Percentiles rank a stretch among this genome's conserved stretches.
Conservation (phyloP, 1,140 invertebrate genomes). For the Drosophila sp. region DNA sequence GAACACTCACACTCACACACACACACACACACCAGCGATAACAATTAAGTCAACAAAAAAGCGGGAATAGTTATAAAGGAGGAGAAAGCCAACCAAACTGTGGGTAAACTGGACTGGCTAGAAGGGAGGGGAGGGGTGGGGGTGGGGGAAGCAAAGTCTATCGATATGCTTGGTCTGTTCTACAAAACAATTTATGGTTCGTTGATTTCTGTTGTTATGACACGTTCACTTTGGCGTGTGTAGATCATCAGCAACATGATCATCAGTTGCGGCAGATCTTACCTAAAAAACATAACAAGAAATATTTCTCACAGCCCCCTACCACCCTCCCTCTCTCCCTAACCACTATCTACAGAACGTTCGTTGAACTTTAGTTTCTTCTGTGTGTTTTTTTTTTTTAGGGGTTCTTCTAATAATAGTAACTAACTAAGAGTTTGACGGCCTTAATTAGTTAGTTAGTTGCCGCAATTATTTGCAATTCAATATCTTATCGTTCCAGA, state of each 20-base stretch:
- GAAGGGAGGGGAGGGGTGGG: background rate
- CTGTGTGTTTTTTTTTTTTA: constrained; percentile 15
- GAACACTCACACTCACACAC: background rate
- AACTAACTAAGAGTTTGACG: constrained; percentile 6
- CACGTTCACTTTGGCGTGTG: constrained; percentile 49
- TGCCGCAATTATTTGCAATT: constrained; percentile 24
- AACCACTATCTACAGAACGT: constrained; percentile 10
- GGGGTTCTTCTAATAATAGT: background rate
- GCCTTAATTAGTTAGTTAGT: constrained; percentile 11
- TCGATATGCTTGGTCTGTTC: constrained; percentile 64
- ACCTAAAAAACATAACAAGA: background rate
- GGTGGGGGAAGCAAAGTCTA: constrained; percentile 8
- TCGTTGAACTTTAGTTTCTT: constrained; percentile 43
- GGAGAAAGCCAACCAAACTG: background rate
- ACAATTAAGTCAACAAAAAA: constrained; percentile 73
- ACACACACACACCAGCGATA: constrained; percentile 44
- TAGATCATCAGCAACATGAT: constrained; percentile 44
- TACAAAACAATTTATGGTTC: constrained; percentile 64
- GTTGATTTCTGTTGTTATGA: constrained; percentile 69
- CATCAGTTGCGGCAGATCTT: constrained; percentile 37
- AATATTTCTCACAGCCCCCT: too few relatives aligned
- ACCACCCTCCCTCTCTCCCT: background rate
- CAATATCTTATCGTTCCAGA: constrained; percentile 37
- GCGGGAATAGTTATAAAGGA: background rate
- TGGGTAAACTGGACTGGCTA: background rate